These are phyloP conservation scores for Proisotoma minuta DNA, from an alignment of 2,888 invertebrate species.

Conservation along the genomic window DNA sequence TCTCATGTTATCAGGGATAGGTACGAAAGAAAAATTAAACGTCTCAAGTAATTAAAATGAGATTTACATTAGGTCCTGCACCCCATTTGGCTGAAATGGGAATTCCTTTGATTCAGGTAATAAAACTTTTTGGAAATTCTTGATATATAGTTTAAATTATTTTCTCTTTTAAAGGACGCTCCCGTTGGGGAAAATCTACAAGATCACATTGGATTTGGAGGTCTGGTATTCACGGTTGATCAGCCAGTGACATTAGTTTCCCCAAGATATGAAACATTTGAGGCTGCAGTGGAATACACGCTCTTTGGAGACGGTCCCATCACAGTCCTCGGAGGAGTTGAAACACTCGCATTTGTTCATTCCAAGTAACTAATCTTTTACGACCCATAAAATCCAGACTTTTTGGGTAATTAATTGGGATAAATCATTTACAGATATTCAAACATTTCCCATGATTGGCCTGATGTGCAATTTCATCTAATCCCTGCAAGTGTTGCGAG, in stretches of 20 bases:
- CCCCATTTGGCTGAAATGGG: conserved; percentile 41
- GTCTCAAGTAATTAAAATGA: too few relatives aligned
- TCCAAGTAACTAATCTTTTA: conserved; percentile 64
- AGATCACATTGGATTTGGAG: conserved; percentile 82
- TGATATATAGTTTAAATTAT: background rate
- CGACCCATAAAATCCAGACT: background rate
- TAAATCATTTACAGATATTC: conserved; percentile 49
- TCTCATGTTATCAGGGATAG: conserved; percentile 21
- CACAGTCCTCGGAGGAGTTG: conserved; percentile 82
- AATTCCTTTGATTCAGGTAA: conserved; percentile 51
- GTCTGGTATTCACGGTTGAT: conserved; percentile 75
- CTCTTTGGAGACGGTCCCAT: conserved; percentile 73
- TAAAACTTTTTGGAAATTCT: conserved; percentile 7
- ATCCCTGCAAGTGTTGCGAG: conserved; percentile 81
- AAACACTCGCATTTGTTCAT: conserved; percentile 82
- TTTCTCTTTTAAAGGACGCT: conserved; percentile 60
- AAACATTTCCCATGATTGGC: conserved; percentile 73
- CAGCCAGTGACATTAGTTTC: conserved; percentile 73
- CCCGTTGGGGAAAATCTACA: conserved; percentile 81
- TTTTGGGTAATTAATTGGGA: background rate
- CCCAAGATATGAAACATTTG: conserved; percentile 69
- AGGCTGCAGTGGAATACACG: conserved; percentile 76
- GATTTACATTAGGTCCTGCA: too few relatives aligned
- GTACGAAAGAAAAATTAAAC: conserved; percentile 7
- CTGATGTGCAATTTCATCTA: conserved; percentile 85